Evolutionary conservation across 2,113 vertebrate species (phyloP), one percentile per base, ranked within the genome.

Genomic region (Notarius lentiginosus): DNA sequence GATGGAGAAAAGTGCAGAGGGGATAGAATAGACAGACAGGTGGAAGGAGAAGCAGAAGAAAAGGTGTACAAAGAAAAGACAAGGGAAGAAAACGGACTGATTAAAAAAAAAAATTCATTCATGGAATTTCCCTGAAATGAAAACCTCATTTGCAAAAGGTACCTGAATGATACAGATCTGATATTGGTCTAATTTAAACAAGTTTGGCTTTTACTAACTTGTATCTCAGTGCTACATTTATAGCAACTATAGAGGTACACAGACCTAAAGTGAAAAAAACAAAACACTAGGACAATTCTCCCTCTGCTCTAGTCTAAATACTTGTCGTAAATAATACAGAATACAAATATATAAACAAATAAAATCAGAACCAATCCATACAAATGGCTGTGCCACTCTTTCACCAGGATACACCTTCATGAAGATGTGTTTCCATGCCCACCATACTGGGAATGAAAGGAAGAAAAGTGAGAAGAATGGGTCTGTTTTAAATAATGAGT

Each of bases 401-500:
- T 20, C 15, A 18, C 2, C 15, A 24, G 20, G 14, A 65, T 68
- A 30, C 56, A 30, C 75, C 80, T 84, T 80, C 56, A 34, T 47
- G 22, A 80, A 66, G 15, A 77, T 82, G 73, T 77, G 60, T 53
- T 82, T 80, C 76, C 51, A 82, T 49, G 70, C 24, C 65, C 34
- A 63, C 12, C 72, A 85, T 27, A 56, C 72, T 77, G 60, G 58
- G 24, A 72, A 84, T 72, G 63, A 79, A 49, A 22, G 60, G 34
- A 34, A 79, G 60, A 84, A 63, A 84, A 66, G 53, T 18, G 61
- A n/a, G n/a, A 87, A 84, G 68, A 89, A 85, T 75, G 60, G 51
- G 34, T 88, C 80, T 70, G 27, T 89, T 58, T 90, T 92, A 89
- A 94, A 88, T 82, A 86, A 90, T 90, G 70, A 87, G 87, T 87